Conservation (phyloP, 2,888 invertebrate species). For the Aleiodes testaceus region DNA sequence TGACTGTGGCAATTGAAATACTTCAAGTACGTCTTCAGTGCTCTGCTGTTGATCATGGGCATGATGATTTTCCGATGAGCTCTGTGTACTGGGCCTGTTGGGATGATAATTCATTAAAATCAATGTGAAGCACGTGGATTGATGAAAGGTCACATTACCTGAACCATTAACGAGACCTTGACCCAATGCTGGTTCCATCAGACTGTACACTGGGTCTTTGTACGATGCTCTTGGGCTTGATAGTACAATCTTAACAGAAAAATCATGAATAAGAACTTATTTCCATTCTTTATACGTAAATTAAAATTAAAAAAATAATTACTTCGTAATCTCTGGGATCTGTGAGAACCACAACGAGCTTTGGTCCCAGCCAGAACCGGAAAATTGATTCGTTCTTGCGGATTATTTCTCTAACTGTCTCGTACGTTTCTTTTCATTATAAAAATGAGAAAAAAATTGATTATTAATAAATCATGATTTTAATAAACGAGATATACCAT, state of each 20-base stretch:
- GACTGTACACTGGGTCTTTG: constrained; percentile 52
- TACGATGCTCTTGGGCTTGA: constrained; percentile 50
- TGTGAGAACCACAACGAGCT: constrained; percentile 13
- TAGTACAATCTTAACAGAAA: constrained; percentile 48
- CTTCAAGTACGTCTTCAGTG: constrained; percentile 45
- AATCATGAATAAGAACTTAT: background rate
- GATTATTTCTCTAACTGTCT: background rate
- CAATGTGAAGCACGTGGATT: too few relatives aligned
- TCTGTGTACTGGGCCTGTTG: constrained; percentile 49
- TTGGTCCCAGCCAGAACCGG: constrained; percentile 22
- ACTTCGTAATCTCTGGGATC: constrained; percentile 12
- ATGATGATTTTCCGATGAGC: constrained; percentile 52
- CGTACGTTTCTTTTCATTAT: background rate
- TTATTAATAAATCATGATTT: background rate
- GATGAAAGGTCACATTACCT: constrained; percentile 43
- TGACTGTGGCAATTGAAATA: constrained; percentile 47
- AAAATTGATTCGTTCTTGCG: constrained; percentile 7
- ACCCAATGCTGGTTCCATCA: constrained; percentile 53
- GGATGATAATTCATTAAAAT: too few relatives aligned
- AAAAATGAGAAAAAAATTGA: constrained; percentile 14
- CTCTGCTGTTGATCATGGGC: constrained; percentile 48
- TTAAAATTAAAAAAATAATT: background rate
- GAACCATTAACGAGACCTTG: constrained; percentile 56
- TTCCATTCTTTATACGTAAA: background rate
- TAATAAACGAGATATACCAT: background rate